These are phyloP conservation scores for Frieseomelitta varia DNA, from an alignment of 1,140 invertebrate genomes.

Conservation along the genomic window DNA sequence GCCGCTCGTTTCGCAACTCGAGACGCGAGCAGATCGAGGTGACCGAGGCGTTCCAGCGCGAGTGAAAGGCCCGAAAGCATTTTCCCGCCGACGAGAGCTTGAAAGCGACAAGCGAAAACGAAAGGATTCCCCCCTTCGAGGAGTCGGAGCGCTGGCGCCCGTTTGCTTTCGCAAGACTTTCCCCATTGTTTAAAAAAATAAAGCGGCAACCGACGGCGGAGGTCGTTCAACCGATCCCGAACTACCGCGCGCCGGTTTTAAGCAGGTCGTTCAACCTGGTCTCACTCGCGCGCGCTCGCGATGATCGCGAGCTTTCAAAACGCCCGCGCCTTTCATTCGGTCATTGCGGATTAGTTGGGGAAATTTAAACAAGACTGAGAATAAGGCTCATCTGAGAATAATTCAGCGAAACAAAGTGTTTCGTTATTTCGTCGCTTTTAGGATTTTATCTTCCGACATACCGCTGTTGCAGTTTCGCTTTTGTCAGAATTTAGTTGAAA, in stretches of 20 bases:
- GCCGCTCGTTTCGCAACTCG: slow-evolving; percentile 70
- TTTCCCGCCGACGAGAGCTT: slow-evolving; percentile 15
- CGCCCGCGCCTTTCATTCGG: too few species aligned
- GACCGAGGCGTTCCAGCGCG: slow-evolving; percentile 22
- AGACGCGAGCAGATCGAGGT: slow-evolving; percentile 46
- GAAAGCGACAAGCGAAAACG: slow-evolving; percentile 68
- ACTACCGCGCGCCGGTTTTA: slow-evolving; percentile 39
- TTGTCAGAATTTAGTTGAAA: too few species aligned
- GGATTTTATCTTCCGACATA: too few species aligned
- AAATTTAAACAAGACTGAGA: too few species aligned
- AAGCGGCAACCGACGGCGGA: slow-evolving; percentile 53
- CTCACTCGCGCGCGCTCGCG: neutral
- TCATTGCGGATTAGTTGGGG: too few species aligned
- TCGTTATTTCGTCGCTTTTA: too few species aligned
- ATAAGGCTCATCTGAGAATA: too few species aligned
- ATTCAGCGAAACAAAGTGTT: too few species aligned
- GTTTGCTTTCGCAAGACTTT: slow-evolving; percentile 78
- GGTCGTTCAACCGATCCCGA: slow-evolving; percentile 63
- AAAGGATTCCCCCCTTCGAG: slow-evolving; percentile 67
- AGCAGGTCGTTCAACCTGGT: slow-evolving; percentile 55
- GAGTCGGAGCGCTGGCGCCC: slow-evolving; percentile 35
- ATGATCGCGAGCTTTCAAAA: neutral
- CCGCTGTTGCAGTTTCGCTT: too few species aligned
- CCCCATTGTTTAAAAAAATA: slow-evolving; percentile 78
- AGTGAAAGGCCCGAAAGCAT: slow-evolving; percentile 69